Base-by-base conservation (phyloP, 2,888 invertebrate genomes). In the Lissocephala sabroskyi region DNA sequence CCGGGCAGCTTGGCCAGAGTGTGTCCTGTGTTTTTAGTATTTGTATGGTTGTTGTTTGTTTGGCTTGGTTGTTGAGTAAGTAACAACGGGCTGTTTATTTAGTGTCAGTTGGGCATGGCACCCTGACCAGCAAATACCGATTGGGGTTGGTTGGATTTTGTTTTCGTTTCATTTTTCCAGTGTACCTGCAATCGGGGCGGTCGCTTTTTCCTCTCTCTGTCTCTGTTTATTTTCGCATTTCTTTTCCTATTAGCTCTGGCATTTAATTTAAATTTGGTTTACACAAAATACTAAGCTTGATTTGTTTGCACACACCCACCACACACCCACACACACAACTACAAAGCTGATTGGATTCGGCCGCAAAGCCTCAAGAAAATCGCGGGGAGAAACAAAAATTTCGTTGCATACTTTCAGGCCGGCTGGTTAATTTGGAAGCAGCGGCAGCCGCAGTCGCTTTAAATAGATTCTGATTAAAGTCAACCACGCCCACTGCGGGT, bases 51-150 rank as follows among this genome's bases (percentile, higher is more conserved):
- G 23, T 23, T 61, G 61, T 65, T 73, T 73, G 74, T 73, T 58
- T 70, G 75, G 68, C 76, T 67, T 48, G 68, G 76, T 60, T 60
- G 70, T 74, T 77, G 66, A 60, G 65, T 77, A 77, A 70, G 70
- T 70, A 71, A 71, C 71, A 71, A 77, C 70, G 56, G 62, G 48
- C 60, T 74, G 70, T 77, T 71, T 71, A 77, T 77, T 71, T 71
- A 77, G 70, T 71, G 78, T 77, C 78, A 77, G 77, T 71, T 68
- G 66, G 55, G 51, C 51, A 56, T 56, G 44, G 36, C 48, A 44
- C 41, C 23, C 13, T 33, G 14, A 23, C 32, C 23, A 23, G 7
- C 23, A 23, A 23, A 23, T 23, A n/a, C 23, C 23, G 7, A 23
- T n/a, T n/a, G n/a, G n/a, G 10, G 30, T 10, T 49, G 33, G 40